phyloP scores from a whole-genome alignment of 2,113 vertebrate species.

The Grantiella picta region DNA sequence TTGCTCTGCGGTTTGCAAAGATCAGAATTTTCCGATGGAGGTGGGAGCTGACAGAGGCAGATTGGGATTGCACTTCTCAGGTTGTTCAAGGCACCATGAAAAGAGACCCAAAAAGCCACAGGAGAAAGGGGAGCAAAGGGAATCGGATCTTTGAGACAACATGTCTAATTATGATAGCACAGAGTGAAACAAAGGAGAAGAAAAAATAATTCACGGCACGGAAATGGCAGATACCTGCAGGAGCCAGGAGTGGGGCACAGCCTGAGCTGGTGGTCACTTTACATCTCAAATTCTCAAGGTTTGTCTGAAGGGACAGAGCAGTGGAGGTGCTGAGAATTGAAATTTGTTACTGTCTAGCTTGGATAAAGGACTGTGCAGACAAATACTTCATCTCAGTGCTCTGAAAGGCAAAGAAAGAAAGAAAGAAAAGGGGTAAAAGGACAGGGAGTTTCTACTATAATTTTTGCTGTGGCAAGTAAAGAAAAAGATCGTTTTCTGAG shows the following conservation, averaged over 20 bases:
- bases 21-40: background rate
- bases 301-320: background rate
- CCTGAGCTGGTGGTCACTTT: background rate
- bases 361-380: background rate
- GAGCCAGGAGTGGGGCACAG: background rate
- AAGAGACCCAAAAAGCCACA: background rate
- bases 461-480: background rate
- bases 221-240: background rate
- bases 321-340: background rate
- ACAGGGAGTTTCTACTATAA: background rate
- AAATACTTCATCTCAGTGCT: background rate
- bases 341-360: background rate
- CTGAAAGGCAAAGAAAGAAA: background rate
- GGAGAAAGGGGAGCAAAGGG: background rate
- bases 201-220: background rate
- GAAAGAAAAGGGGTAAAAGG: background rate
- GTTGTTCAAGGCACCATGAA: background rate
- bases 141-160: background rate
- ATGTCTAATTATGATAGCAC: background rate
- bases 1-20: background rate
- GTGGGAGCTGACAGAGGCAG: background rate
- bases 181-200: background rate
- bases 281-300: background rate
- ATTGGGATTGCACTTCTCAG: background rate
- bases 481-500: slow-evolving; percentile 26